Percentiles rank a stretch among this genome's conserved stretches.
These are phyloP conservation scores for Hepsetus odoe DNA, from an alignment of 2,113 vertebrate species.

Conservation along the genomic window DNA sequence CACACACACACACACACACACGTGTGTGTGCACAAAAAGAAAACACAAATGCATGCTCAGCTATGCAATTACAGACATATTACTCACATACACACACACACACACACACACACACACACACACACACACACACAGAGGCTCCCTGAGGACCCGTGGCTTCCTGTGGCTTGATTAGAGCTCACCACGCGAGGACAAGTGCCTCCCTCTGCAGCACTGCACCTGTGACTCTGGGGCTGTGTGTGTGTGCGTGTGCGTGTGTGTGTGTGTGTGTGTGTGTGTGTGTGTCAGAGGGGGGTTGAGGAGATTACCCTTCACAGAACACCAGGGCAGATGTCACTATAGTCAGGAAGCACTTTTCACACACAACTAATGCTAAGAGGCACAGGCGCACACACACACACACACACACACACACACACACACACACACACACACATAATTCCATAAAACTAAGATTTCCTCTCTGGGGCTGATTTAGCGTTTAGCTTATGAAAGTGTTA, in stretches of 20 bases:
- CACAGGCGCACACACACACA: slow-evolving; percentile 21
- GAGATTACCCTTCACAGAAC: slow-evolving; percentile 26
- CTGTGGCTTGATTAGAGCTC: slow-evolving; percentile 86
- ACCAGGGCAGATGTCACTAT: slow-evolving; percentile 48
- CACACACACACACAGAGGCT: slow-evolving; percentile 42
- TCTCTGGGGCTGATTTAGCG: too few species aligned
- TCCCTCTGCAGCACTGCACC: slow-evolving; percentile 76
- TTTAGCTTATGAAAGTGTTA: too few species aligned
- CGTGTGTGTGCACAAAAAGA: slow-evolving; percentile 18
- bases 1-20: slow-evolving; percentile 33
- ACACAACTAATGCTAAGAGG: slow-evolving; percentile 27
- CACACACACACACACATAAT: too few species aligned
- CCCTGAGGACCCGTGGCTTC: slow-evolving; percentile 72
- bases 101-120: slow-evolving; percentile 50
- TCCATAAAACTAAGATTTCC: too few species aligned
- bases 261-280: not conserved
- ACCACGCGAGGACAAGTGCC: slow-evolving; percentile 89
- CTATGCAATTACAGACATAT: slow-evolving; percentile 45
- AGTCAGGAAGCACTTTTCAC: slow-evolving; percentile 36
- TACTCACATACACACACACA: slow-evolving; percentile 53
- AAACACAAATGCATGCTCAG: slow-evolving; percentile 40
- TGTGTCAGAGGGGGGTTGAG: slow-evolving; percentile 9
- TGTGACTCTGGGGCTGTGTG: slow-evolving; percentile 77
- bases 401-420: slow-evolving; percentile 10
- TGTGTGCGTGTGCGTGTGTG: slow-evolving; percentile 19